phyloP scores from a whole-genome alignment of 2,113 vertebrate genomes.

The Accipiter cooperii region DNA sequence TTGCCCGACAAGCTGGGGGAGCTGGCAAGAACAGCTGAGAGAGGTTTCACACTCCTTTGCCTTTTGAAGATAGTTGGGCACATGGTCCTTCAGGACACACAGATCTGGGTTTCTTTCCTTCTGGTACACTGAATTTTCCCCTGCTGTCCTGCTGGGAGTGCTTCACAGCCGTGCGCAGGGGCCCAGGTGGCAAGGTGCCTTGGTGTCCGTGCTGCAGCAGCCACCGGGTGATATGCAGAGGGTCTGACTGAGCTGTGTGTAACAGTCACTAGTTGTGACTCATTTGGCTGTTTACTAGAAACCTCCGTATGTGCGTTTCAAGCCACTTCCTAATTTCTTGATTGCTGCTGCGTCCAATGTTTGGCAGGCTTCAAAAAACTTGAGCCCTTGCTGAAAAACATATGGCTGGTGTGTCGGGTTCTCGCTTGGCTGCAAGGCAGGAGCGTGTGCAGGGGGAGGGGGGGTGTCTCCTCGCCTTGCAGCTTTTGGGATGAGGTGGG shows the following conservation, averaged over 20 bases:
- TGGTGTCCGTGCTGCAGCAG: rapidly evolving
- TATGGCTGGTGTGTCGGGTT: not conserved
- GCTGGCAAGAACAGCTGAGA: not conserved
- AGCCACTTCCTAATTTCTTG: not conserved
- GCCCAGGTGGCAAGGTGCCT: not conserved
- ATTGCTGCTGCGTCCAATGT: not conserved
- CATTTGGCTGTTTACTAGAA: not conserved
- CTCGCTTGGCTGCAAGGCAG: not conserved
- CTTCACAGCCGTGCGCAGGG: not conserved
- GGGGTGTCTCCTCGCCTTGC: not conserved
- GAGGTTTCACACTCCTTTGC: not conserved
- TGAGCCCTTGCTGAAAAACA: not conserved
- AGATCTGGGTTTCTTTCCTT: not conserved
- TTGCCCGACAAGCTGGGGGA: not conserved
- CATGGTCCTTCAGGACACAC: not conserved
- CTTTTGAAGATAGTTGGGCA: not conserved
- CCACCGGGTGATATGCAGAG: not conserved
- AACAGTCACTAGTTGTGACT: not conserved
- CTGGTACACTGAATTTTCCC: not conserved
- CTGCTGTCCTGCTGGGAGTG: not conserved
- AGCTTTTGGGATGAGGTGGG: not conserved
- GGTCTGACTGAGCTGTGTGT: not conserved
- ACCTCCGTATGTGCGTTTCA: not conserved
- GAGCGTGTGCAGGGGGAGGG: not conserved
- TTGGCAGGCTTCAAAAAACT: not conserved